These are phyloP conservation scores for Neelides folsomi DNA, from an alignment of 2,888 invertebrate genomes.

Conservation along the genomic window DNA sequence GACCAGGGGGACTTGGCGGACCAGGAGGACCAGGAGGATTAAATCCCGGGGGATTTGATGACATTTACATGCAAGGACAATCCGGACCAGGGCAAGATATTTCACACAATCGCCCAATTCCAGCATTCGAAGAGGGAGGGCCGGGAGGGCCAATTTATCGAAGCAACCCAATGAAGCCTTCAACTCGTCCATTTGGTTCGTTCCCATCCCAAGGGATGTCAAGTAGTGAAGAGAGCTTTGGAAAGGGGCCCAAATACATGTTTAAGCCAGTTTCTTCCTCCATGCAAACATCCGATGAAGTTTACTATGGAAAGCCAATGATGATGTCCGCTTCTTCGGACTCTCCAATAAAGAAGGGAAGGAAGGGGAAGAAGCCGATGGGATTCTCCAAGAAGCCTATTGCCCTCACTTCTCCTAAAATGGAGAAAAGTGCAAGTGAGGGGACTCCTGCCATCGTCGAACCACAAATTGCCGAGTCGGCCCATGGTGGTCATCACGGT, in stretches of 20 bases:
- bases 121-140: neutral
- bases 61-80: slow-evolving; percentile 1
- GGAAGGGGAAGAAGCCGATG: slow-evolving; percentile 1
- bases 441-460: slow-evolving; percentile 1
- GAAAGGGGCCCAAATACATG: slow-evolving; percentile 7
- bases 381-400: slow-evolving; percentile 11
- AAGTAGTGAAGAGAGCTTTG: slow-evolving; percentile 6
- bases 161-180: slow-evolving; percentile 9
- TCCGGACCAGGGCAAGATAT: neutral
- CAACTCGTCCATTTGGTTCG: neutral
- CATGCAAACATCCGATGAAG: slow-evolving; percentile 10
- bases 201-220: neutral
- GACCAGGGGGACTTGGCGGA: neutral
- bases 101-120: neutral
- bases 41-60: neutral
- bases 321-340: slow-evolving; percentile 23
- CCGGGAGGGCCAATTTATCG: slow-evolving; percentile 1
- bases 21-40: neutral
- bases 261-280: slow-evolving; percentile 4
- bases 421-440: neutral
- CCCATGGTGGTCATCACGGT: slow-evolving; percentile 10
- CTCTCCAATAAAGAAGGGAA: slow-evolving; percentile 6
- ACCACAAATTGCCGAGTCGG: slow-evolving; percentile 12
- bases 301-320: slow-evolving; percentile 22
- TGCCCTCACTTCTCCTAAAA: neutral